These are phyloP conservation scores for Thecocarcelia acutangulata DNA, from an alignment of 2,888 invertebrate species.

Conservation along the genomic window DNA sequence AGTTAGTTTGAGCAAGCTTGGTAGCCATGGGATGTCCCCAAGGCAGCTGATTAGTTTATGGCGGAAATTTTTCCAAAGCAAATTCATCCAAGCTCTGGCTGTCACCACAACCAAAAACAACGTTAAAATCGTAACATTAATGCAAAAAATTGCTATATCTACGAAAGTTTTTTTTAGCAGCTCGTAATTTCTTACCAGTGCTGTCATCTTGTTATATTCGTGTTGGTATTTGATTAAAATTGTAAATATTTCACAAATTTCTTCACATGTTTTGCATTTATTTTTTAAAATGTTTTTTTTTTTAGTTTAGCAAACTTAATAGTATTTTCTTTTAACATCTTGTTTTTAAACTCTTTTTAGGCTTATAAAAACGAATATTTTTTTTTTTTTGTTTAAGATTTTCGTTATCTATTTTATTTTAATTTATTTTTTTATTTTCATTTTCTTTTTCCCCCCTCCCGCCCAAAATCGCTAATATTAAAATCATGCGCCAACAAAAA, in stretches of 20 bases:
- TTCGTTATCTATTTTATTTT: slow-evolving; percentile 26
- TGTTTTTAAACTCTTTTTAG: background rate
- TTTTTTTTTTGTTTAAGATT: background rate
- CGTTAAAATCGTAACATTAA: too few relatives aligned
- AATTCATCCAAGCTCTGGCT: too few relatives aligned
- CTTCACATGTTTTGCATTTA: slow-evolving; percentile 5
- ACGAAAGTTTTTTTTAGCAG: background rate
- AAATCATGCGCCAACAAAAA: background rate
- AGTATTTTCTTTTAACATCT: background rate
- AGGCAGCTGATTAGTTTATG: too few relatives aligned
- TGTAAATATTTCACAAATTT: background rate
- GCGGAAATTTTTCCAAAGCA: too few relatives aligned
- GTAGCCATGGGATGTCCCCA: too few relatives aligned
- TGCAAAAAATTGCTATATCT: too few relatives aligned
- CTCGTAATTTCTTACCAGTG: background rate
- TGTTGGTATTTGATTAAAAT: too few relatives aligned
- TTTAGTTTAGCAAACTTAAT: background rate
- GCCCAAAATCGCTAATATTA: slow-evolving; percentile 2
- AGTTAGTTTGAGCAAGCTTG: too few relatives aligned
- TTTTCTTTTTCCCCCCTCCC: background rate
- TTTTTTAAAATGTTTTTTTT: background rate
- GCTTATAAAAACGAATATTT: background rate
- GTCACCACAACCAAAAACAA: too few relatives aligned
- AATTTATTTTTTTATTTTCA: slow-evolving; percentile 28
- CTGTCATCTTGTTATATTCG: background rate